These are phyloP conservation scores for Myopa tessellatipennis DNA, from an alignment of 2,888 invertebrate species.

Conservation along the genomic window DNA sequence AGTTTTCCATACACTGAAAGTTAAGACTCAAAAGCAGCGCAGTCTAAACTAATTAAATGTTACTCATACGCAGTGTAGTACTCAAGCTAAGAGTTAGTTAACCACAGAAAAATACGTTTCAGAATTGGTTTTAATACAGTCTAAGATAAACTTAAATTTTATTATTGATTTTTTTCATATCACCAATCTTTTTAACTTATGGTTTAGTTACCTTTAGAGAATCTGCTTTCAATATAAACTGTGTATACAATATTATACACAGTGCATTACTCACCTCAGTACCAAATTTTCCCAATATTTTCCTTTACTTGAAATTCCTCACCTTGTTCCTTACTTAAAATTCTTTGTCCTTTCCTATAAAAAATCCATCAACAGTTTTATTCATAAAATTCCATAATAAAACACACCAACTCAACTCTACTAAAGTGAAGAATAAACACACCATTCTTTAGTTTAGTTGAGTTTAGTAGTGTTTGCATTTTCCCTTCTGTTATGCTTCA, in stretches of 20 bases:
- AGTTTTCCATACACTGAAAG: no score
- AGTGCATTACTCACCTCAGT: background rate
- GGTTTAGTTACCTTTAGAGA: no score
- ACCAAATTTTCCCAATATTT: background rate
- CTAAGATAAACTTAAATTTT: background rate
- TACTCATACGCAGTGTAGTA: background rate
- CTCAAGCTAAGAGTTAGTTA: background rate
- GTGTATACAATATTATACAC: no score
- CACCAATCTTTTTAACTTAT: no score
- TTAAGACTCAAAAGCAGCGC: no score
- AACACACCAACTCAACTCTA: no score
- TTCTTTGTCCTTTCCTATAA: background rate
- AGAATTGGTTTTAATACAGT: background rate
- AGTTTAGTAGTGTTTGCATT: background rate
- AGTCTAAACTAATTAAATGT: background rate
- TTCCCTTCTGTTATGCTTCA: background rate
- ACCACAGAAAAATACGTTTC: background rate
- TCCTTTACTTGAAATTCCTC: background rate
- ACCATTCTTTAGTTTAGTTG: background rate
- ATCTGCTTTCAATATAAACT: no score
- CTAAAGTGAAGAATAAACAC: no score
- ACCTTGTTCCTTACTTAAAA: background rate
- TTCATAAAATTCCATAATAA: background rate
- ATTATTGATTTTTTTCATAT: background rate
- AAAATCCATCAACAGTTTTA: background rate